phyloP scores from a whole-genome alignment of 2,888 invertebrate species.

The Ganaspis brasiliensis region DNA sequence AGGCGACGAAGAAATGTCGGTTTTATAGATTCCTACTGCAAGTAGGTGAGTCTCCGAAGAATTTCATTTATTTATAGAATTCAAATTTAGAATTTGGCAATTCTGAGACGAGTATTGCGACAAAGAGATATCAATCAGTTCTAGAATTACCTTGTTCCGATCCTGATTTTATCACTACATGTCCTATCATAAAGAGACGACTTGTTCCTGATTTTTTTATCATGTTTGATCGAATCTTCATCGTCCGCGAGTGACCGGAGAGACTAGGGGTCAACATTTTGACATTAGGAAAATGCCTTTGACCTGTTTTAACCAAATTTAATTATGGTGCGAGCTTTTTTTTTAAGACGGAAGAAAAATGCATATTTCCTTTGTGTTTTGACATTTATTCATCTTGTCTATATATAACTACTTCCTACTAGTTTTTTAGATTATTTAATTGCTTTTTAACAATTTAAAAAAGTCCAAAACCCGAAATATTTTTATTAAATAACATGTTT shows the following conservation, averaged over 20 bases:
- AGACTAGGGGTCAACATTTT: conserved; percentile 38
- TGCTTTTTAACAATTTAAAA: too few relatives aligned
- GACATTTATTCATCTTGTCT: too few relatives aligned
- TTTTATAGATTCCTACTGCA: conserved; percentile 37
- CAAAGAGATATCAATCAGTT: neutral
- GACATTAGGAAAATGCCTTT: neutral
- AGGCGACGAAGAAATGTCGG: conserved; percentile 28
- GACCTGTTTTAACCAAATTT: neutral
- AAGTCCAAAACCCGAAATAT: too few relatives aligned
- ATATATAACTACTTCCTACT: too few relatives aligned
- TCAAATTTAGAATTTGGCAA: conserved; percentile 19
- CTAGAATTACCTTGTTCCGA: neutral
- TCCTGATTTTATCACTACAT: neutral
- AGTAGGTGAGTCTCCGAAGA: conserved; percentile 32
- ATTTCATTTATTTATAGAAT: conserved; percentile 38
- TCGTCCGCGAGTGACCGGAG: conserved; percentile 28
- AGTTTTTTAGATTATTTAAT: too few relatives aligned
- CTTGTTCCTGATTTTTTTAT: conserved; percentile 10
- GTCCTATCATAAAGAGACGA: neutral
- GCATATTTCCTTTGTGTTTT: too few relatives aligned
- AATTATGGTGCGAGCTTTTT: neutral
- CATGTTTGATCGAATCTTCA: neutral
- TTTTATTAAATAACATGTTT: too few relatives aligned
- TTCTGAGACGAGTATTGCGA: neutral
- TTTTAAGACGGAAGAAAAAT: too few relatives aligned